Conservation (phyloP, 2,888 invertebrate genomes). For the Drosophila vallismaia region DNA sequence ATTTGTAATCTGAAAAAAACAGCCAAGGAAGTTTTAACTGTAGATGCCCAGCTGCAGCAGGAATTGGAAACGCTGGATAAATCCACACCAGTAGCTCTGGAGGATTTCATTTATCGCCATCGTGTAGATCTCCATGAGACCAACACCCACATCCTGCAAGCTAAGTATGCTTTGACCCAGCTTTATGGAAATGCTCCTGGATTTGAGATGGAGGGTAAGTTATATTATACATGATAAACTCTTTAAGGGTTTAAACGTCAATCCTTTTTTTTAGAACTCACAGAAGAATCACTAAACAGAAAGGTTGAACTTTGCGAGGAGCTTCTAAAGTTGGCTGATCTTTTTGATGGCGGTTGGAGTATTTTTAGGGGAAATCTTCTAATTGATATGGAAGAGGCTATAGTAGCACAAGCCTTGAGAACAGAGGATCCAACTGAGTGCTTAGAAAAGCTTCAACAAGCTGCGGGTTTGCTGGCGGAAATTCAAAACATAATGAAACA, state of each 20-base stretch:
- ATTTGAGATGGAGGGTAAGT: slow-evolving; percentile 85
- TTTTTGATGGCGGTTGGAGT: slow-evolving; percentile 88
- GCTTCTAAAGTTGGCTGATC: slow-evolving; percentile 87
- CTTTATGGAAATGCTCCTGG: slow-evolving; percentile 88
- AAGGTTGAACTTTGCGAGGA: slow-evolving; percentile 88
- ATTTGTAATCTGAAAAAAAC: slow-evolving; percentile 86
- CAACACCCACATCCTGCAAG: slow-evolving; percentile 88
- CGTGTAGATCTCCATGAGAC: slow-evolving; percentile 87
- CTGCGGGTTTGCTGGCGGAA: slow-evolving; percentile 86
- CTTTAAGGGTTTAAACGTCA: not conserved
- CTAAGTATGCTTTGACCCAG: slow-evolving; percentile 89
- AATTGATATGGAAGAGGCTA: slow-evolving; percentile 87
- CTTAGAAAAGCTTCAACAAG: slow-evolving; percentile 86
- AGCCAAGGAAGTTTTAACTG: slow-evolving; percentile 86
- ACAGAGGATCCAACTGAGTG: slow-evolving; percentile 83
- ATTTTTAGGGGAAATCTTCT: slow-evolving; percentile 87
- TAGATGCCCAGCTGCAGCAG: slow-evolving; percentile 87
- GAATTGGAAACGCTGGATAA: slow-evolving; percentile 86
- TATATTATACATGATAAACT: not conserved
- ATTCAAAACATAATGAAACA: slow-evolving; percentile 86
- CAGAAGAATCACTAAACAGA: slow-evolving; percentile 85
- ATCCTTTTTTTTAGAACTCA: slow-evolving; percentile 84
- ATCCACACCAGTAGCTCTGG: slow-evolving; percentile 85
- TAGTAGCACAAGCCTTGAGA: slow-evolving; percentile 86
- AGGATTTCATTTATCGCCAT: slow-evolving; percentile 87